phyloP scores from a whole-genome alignment of 2,797 vertebrate species.

The Lepilemur septentrionalis region DNA sequence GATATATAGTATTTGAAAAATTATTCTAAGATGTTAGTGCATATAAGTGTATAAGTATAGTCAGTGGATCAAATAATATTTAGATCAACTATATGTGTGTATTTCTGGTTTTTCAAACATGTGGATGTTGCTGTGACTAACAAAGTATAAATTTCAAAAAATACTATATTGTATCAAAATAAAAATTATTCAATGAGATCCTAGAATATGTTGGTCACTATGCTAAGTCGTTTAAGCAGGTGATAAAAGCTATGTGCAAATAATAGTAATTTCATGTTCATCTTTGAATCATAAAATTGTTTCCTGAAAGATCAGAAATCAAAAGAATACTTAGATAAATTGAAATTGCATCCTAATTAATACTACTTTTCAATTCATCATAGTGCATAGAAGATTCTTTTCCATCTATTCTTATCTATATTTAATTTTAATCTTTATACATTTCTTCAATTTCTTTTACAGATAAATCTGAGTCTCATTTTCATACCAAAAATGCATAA shows the following conservation, averaged over 20 bases:
- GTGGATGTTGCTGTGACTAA: not conserved
- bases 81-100: not conserved
- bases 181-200: not conserved
- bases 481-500: not conserved
- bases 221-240: not conserved
- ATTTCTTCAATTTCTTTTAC: not conserved
- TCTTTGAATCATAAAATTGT: slow-evolving; percentile 1
- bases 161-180: not conserved
- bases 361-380: not conserved
- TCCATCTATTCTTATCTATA: not conserved
- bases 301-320: not conserved
- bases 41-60: not conserved
- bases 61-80: not conserved
- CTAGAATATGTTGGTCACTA: not conserved
- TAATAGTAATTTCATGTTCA: not conserved
- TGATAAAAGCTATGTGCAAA: not conserved
- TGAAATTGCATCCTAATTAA: not conserved
- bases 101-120: not conserved
- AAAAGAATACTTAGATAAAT: not conserved
- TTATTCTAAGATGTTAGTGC: not conserved
- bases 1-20: not conserved
- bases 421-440: not conserved
- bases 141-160: not conserved
- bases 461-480: not conserved
- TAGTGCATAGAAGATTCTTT: not conserved